Conservation (phyloP, 2,888 invertebrate genomes). For the Andrena fulva region DNA sequence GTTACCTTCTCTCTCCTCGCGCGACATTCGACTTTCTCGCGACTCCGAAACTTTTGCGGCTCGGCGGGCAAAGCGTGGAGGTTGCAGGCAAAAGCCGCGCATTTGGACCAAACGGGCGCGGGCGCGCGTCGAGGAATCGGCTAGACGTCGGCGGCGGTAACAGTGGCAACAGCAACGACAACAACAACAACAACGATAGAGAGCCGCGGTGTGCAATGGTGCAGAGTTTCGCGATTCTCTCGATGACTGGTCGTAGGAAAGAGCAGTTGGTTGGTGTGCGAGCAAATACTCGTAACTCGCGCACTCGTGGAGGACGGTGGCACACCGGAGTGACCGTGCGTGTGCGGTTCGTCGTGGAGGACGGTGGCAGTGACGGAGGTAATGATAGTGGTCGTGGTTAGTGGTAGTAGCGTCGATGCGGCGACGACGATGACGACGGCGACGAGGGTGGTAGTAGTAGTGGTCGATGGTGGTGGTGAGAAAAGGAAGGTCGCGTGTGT, state of each 20-base stretch:
- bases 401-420: conserved; percentile 45
- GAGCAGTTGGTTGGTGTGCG: conserved; percentile 19
- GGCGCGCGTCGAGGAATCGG: conserved; percentile 54
- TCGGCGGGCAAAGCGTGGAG: too few species aligned
- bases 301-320: conserved; percentile 45
- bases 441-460: conserved; percentile 25
- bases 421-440: conserved; percentile 31
- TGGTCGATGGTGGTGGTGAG: conserved; percentile 43
- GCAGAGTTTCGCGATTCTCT: conserved; percentile 41
- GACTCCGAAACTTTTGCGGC: too few species aligned
- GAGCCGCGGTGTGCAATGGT: conserved; percentile 27
- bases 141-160: conserved; percentile 19
- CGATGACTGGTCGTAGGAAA: conserved; percentile 33
- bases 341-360: conserved; percentile 49
- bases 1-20: too few species aligned
- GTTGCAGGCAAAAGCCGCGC: neutral
- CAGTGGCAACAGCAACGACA: conserved; percentile 12
- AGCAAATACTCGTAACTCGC: conserved; percentile 16
- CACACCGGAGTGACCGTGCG: conserved; percentile 51
- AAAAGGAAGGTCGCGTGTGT: conserved; percentile 60
- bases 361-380: conserved; percentile 50
- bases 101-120: conserved; percentile 33
- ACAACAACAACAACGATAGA: conserved; percentile 25
- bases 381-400: conserved; percentile 46
- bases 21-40: too few species aligned